A percentile compares a stretch with the other conserved stretches of the same genome.
These are phyloP conservation scores for Halcyon senegalensis DNA, from an alignment of 2,113 vertebrate species.

Conservation along the genomic window DNA sequence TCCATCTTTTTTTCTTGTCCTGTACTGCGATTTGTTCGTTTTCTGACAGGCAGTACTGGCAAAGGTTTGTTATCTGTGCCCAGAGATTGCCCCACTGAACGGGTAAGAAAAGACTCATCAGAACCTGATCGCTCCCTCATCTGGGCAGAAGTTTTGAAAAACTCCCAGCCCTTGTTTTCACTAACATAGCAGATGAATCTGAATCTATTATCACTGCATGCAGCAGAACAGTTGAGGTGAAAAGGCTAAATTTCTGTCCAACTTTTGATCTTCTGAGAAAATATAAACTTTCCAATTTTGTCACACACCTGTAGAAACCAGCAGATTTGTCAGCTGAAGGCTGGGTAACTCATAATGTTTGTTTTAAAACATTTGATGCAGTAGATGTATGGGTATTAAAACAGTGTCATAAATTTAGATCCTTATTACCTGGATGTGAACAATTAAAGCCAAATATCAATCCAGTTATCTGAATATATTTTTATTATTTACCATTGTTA, in stretches of 20 bases:
- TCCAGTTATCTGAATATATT: not conserved
- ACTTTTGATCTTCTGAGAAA: not conserved
- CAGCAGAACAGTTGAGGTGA: not conserved
- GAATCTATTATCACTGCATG: not conserved
- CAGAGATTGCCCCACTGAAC: not conserved
- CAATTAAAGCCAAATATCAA: not conserved
- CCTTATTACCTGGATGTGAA: not conserved
- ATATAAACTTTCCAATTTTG: not conserved
- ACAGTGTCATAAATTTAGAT: not conserved
- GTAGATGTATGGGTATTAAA: not conserved
- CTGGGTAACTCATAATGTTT: not conserved
- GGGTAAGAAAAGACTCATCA: not conserved
- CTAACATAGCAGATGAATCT: not conserved
- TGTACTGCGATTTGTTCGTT: not conserved
- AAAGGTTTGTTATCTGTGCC: not conserved
- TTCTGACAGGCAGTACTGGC: not conserved
- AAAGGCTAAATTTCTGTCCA: not conserved
- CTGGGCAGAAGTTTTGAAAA: not conserved
- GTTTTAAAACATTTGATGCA: not conserved
- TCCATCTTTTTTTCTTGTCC: not conserved
- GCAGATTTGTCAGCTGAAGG: not conserved
- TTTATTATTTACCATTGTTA: not conserved
- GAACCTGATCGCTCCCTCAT: not conserved
- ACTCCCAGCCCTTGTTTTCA: not conserved
- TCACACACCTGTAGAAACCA: not conserved